Evolutionary conservation across 2,888 invertebrate species (phyloP).

Genomic region (Lumbricus terrestris): DNA sequence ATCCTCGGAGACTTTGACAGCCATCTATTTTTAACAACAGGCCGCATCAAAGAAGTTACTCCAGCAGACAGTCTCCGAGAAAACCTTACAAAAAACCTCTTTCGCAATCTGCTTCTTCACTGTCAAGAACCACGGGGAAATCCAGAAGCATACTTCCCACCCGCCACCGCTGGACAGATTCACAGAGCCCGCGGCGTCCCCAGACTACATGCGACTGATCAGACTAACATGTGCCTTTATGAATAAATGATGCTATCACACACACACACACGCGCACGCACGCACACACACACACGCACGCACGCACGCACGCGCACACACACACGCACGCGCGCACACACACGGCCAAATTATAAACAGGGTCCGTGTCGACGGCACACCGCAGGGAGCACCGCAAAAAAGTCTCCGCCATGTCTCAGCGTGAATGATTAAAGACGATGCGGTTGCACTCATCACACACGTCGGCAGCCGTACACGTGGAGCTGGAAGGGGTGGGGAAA

Average conservation of each 20-base stretch:
- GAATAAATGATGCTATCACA: slow-evolving; percentile 3
- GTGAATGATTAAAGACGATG: neutral
- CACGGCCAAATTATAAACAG: neutral
- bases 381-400: too few species aligned
- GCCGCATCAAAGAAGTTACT: neutral
- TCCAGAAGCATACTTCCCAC: too few species aligned
- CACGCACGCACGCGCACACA: too few species aligned
- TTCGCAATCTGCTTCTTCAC: neutral
- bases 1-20: too few species aligned
- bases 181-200: too few species aligned
- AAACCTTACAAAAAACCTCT: neutral
- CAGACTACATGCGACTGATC: neutral
- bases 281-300: too few species aligned
- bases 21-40: neutral
- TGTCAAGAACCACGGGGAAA: neutral
- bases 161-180: too few species aligned
- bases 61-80: neutral
- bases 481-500: too few species aligned
- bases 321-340: too few species aligned
- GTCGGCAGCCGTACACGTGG: neutral
- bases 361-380: neutral
- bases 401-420: neutral
- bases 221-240: neutral
- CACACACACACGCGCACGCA: too few species aligned
- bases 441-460: neutral